Evolutionary conservation across 2,797 vertebrate species (phyloP).

Genomic region (Diplodus puntazzo): DNA sequence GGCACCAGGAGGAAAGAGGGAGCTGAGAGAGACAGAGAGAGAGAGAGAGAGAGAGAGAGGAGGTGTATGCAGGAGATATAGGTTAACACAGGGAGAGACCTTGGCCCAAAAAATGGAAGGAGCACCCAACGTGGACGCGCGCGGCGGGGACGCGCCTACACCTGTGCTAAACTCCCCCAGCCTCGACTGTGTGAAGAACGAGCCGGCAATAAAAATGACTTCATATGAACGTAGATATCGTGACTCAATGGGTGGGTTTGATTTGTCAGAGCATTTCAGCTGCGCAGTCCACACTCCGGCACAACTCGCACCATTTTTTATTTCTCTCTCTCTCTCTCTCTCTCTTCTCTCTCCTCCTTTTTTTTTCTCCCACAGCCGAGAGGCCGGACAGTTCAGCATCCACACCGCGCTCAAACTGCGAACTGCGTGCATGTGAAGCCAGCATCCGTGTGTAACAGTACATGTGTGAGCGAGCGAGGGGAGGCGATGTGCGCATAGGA

Average conservation of each 20-base stretch:
- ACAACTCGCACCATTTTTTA: conserved; percentile 42
- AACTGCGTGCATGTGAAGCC: conserved; percentile 18
- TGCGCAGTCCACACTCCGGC: conserved; percentile 45
- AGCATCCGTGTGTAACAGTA: not conserved
- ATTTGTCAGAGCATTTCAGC: conserved; percentile 36
- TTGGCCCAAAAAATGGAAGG: conserved; percentile 80
- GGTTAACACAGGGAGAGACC: conserved; percentile 77
- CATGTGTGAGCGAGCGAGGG: conserved; percentile 7
- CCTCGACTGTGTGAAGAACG: conserved; percentile 32
- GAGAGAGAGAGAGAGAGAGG: conserved; percentile 23
- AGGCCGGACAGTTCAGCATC: conserved; percentile 11
- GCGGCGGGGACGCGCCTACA: conserved; percentile 55
- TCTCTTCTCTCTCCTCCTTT: no score
- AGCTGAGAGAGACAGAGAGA: conserved; percentile 34
- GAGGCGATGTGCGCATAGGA: conserved; percentile 46
- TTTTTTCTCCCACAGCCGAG: conserved; percentile 5
- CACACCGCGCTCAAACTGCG: not conserved
- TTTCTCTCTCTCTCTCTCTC: conserved; percentile 3
- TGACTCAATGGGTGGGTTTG: conserved; percentile 65
- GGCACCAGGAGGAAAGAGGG: conserved; percentile 17
- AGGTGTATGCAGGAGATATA: conserved; percentile 36
- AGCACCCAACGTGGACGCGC: conserved; percentile 71
- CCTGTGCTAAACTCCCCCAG: conserved; percentile 58
- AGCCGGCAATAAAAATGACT: conserved; percentile 44
- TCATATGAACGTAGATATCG: conserved; percentile 39